Evolutionary conservation across 2,888 invertebrate species (phyloP).

Genomic region (Euphydryas editha): DNA sequence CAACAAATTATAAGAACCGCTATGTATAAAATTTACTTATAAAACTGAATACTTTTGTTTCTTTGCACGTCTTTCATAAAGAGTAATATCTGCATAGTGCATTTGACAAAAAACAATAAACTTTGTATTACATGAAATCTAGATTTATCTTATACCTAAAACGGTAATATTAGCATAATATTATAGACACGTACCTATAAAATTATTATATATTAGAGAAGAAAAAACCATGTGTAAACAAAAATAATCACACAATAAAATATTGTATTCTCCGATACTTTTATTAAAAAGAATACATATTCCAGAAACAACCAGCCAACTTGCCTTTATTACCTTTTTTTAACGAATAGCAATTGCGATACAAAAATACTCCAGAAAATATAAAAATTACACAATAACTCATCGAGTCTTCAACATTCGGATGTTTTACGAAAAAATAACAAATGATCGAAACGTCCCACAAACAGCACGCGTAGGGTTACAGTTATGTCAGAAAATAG

Average conservation of each 20-base stretch:
- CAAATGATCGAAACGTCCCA: conserved; percentile 63
- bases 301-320: not conserved
- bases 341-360: not conserved
- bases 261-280: not conserved
- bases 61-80: no score
- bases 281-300: not conserved
- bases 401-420: conserved; percentile 57
- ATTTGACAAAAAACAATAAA: no score
- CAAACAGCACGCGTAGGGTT: conserved; percentile 66
- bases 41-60: no score
- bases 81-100: no score
- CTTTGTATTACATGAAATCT: no score
- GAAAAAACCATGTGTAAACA: not conserved
- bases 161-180: no score
- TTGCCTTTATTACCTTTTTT: not conserved
- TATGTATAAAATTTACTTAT: no score
- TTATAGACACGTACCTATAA: no score
- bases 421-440: conserved; percentile 67
- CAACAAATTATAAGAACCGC: no score
- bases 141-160: no score
- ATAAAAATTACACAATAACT: conserved; percentile 53
- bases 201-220: not conserved
- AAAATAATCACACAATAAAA: conserved; percentile 11
- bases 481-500: conserved; percentile 57
- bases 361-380: not conserved